Evolutionary conservation across 2,113 vertebrate species (phyloP).

Genomic region (Physeter macrocephalus): DNA sequence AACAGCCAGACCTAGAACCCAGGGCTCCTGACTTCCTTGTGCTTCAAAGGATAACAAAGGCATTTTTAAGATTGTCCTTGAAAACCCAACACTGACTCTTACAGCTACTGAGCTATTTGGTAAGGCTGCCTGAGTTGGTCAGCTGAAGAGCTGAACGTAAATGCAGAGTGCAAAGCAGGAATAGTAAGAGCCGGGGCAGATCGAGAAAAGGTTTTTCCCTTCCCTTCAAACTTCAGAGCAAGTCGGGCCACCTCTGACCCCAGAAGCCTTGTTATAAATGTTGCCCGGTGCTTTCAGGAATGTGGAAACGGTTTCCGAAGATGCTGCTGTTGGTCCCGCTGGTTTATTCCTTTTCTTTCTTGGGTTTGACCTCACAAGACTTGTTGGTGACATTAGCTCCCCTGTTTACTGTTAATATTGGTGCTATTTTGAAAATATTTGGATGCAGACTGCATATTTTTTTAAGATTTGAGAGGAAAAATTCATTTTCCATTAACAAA

Average conservation of each 20-base stretch:
- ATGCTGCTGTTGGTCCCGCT: not conserved
- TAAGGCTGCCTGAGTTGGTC: not conserved
- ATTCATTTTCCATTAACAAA: constrained; percentile 57
- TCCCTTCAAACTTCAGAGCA: not conserved
- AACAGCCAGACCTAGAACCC: not conserved
- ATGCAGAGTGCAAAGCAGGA: not conserved
- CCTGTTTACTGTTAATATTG: not conserved
- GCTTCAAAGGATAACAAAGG: not conserved
- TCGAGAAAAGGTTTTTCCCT: not conserved
- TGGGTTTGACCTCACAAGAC: constrained; percentile 26
- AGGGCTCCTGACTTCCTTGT: not conserved
- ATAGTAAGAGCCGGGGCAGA: not conserved
- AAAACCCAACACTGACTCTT: not conserved
- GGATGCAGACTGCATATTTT: constrained; percentile 1
- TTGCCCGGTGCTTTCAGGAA: not conserved
- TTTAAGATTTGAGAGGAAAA: constrained; percentile 41
- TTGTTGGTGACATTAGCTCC: not conserved
- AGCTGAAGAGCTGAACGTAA: not conserved
- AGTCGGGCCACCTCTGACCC: not conserved
- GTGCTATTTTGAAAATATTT: not conserved
- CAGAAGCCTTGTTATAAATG: fast-evolving
- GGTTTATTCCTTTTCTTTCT: not conserved
- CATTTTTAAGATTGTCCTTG: not conserved
- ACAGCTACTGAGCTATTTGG: not conserved
- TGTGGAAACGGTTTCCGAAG: not conserved